Conservation (phyloP, 1,140 invertebrate species). For the Hesperophylax magnus region DNA sequence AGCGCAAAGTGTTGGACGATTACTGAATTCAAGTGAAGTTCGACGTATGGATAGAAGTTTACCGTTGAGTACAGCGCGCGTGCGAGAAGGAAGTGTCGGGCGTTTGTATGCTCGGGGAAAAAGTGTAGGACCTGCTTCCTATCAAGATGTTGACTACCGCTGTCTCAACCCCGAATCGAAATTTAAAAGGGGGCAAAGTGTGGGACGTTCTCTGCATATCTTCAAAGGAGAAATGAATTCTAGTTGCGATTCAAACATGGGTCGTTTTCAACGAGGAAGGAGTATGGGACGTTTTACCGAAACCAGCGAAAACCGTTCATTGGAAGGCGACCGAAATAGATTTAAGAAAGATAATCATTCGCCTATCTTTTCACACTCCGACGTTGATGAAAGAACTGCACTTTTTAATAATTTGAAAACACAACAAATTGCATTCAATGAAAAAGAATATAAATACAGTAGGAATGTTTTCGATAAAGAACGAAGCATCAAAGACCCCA, state of each 20-base stretch:
- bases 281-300: conserved; percentile 12
- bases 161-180: background rate
- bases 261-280: conserved; percentile 4
- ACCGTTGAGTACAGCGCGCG: background rate
- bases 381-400: conserved; percentile 2
- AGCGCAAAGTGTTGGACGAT: conserved; percentile 47
- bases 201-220: background rate
- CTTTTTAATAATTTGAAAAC: background rate
- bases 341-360: background rate
- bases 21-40: background rate
- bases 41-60: background rate
- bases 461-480: conserved; percentile 1
- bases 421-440: background rate
- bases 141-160: background rate
- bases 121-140: background rate
- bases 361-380: background rate
- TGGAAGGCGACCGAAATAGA: background rate
- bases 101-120: background rate
- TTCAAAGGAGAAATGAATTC: background rate
- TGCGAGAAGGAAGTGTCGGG: conserved; percentile 11
- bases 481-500: conserved; percentile 24
- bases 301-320: background rate
- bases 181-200: conserved; percentile 20
- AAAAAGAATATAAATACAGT: background rate
- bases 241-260: background rate